These are phyloP conservation scores for Vannuccia rotundouncinata DNA, from an alignment of 2,888 invertebrate genomes.

Conservation along the genomic window DNA sequence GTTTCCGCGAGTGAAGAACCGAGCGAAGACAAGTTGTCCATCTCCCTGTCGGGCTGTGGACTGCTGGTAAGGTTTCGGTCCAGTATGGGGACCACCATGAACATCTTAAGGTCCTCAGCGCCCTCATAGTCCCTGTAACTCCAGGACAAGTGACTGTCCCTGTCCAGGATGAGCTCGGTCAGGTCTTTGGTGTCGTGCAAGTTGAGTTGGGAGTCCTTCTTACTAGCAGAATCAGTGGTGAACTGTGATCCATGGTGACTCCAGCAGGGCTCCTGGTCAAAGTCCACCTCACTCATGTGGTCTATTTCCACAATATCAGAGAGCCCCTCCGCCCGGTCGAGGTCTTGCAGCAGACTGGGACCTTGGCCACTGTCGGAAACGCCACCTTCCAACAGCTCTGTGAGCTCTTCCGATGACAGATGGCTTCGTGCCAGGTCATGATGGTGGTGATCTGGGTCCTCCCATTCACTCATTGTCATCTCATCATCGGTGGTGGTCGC, in stretches of 20 bases:
- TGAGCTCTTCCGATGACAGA: background rate
- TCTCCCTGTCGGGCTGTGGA: background rate
- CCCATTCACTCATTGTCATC: background rate
- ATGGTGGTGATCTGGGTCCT: background rate
- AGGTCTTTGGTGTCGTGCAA: background rate
- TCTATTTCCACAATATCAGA: background rate
- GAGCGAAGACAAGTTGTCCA: background rate
- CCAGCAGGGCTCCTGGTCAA: background rate
- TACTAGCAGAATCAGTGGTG: too few relatives aligned
- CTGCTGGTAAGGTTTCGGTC: background rate
- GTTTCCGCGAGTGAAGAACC: background rate
- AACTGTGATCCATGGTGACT: background rate
- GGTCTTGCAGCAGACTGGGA: background rate
- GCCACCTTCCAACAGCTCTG: background rate
- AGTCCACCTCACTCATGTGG: background rate
- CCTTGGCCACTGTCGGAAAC: background rate
- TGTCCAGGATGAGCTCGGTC: background rate
- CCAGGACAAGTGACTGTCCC: background rate
- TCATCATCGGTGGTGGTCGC: background rate
- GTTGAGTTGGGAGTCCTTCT: too few relatives aligned
- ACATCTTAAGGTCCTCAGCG: constrained; percentile 3
- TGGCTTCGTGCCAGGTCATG: background rate
- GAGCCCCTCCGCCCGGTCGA: background rate
- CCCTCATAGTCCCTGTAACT: constrained; percentile 4
- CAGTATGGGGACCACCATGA: background rate